A percentile compares a stretch with the other conserved stretches of the same genome.
Conservation (phyloP, 2,113 vertebrate genomes). For the Serilophus lunatus region DNA sequence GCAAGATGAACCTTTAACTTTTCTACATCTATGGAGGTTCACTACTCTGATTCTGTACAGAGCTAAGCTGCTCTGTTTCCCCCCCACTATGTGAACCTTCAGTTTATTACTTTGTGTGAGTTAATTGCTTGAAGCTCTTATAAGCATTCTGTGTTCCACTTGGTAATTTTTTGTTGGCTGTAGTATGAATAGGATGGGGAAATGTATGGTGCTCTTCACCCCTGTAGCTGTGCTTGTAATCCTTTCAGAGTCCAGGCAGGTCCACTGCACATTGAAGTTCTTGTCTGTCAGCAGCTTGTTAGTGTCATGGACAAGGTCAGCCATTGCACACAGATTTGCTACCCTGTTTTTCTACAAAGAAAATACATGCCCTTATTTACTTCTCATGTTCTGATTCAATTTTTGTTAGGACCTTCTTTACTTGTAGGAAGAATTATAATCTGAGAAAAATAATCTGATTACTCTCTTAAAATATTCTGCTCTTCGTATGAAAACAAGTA, state of each 20-base stretch:
- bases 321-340: not conserved
- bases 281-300: not conserved
- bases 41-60: not conserved
- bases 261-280: not conserved
- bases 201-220: not conserved
- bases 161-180: not conserved
- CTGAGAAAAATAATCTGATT: not conserved
- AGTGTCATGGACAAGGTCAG: not conserved
- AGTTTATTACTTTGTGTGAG: not conserved
- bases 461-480: not conserved
- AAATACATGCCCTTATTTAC: not conserved
- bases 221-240: not conserved
- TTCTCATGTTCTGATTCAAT: not conserved
- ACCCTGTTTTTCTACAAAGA: not conserved
- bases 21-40: not conserved
- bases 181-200: not conserved
- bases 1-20: not conserved
- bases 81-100: not conserved
- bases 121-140: not conserved
- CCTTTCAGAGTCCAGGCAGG: not conserved
- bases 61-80: not conserved
- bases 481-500: not conserved
- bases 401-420: not conserved
- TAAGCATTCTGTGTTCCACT: not conserved
- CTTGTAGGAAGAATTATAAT: not conserved